Conservation (phyloP, 2,797 vertebrate genomes). For the Enteromius radiatus region DNA sequence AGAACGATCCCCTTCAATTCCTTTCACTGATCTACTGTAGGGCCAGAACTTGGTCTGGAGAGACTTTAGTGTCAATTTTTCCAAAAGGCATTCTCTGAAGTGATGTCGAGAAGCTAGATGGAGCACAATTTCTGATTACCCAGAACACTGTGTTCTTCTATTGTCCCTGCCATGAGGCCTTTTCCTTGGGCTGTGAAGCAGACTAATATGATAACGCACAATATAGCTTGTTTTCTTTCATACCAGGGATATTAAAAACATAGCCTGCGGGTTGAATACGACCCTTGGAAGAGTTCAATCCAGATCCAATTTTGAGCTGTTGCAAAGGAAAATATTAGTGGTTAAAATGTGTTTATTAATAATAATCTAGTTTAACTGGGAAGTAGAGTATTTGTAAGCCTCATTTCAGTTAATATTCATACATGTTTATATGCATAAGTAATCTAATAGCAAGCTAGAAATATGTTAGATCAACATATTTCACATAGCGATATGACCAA, state of each 20-base stretch:
- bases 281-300: background rate
- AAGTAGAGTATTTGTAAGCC: background rate
- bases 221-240: background rate
- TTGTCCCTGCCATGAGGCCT: conserved; percentile 6
- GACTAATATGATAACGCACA: conserved; percentile 18
- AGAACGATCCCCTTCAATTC: background rate
- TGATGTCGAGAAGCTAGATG: conserved; percentile 37
- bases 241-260: conserved; percentile 1
- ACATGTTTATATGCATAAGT: background rate
- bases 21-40: conserved; percentile 14
- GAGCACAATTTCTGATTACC: conserved; percentile 33
- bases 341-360: background rate
- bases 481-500: background rate
- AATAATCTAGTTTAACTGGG: background rate
- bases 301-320: background rate
- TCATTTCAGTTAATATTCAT: background rate
- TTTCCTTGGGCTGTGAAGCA: conserved; percentile 7
- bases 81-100: conserved; percentile 25
- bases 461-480: background rate
- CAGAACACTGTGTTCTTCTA: conserved; percentile 41
- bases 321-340: background rate
- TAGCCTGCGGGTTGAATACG: background rate
- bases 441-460: too few species aligned
- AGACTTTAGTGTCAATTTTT: conserved; percentile 39
- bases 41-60: conserved; percentile 19